Percentiles rank a stretch among this genome's conserved stretches.
phyloP scores from a whole-genome alignment of 2,888 invertebrate species.

The Zygaena filipendulae region DNA sequence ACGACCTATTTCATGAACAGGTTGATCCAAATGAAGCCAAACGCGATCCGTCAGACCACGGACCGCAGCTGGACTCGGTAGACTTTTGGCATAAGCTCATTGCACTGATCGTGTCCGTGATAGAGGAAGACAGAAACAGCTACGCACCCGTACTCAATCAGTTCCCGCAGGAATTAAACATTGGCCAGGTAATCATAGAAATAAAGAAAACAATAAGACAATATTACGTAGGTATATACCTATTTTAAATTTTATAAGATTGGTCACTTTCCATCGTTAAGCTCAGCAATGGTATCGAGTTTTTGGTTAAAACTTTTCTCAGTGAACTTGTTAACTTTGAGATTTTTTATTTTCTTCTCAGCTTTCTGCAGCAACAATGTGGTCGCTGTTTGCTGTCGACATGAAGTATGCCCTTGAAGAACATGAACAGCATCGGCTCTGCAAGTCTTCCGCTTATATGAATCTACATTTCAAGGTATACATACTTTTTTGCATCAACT shows the following conservation, averaged over 20 bases:
- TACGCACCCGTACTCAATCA: conserved; percentile 98
- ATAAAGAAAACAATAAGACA: no score
- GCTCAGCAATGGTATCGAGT: no score
- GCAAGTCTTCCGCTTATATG: conserved; percentile 99
- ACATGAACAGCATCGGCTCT: conserved; percentile 94
- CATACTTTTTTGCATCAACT: no score
- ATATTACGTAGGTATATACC: conserved; percentile 4
- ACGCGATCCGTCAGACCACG: conserved; percentile 88
- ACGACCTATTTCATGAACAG: no score
- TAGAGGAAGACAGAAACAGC: conserved; percentile 98
- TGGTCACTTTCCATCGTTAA: no score
- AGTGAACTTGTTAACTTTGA: no score
- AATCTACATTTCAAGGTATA: conserved; percentile 97
- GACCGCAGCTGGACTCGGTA: conserved; percentile 87
- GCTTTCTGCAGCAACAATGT: conserved; percentile 97
- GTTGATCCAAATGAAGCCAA: conserved; percentile 92
- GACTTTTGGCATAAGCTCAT: conserved; percentile 99
- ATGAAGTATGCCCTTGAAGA: conserved; percentile 99
- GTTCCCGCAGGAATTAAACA: conserved; percentile 98
- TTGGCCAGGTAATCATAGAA: conserved; percentile 85
- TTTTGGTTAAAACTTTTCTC: no score
- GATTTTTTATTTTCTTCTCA: no score
- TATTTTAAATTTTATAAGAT: background rate
- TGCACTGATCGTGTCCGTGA: conserved; percentile 96
- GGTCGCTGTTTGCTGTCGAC: conserved; percentile 96